These are phyloP conservation scores for Chloroceryle amazona DNA, from an alignment of 2,797 vertebrate genomes.

Conservation along the genomic window DNA sequence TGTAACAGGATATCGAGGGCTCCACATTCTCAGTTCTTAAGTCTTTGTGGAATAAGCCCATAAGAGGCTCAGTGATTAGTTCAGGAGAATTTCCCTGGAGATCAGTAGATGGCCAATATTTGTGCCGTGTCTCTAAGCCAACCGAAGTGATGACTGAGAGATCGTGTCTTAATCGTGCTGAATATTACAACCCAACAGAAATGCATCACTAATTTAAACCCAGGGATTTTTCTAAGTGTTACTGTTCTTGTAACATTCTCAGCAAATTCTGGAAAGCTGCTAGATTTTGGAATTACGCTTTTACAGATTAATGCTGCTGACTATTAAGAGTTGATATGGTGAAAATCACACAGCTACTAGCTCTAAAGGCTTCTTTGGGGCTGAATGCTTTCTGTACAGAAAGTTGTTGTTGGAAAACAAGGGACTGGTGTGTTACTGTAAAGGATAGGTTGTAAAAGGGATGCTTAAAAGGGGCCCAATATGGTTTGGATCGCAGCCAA, in stretches of 20 bases:
- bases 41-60: slow-evolving; percentile 9
- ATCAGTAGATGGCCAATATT: not conserved
- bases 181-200: not conserved
- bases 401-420: slow-evolving; percentile 75
- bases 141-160: not conserved
- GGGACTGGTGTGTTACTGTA: slow-evolving; percentile 75
- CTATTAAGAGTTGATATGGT: slow-evolving; percentile 56
- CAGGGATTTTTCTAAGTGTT: slow-evolving; percentile 36
- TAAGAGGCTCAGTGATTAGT: slow-evolving; percentile 20
- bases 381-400: slow-evolving; percentile 67
- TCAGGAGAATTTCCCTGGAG: slow-evolving; percentile 29
- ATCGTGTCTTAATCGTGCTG: not conserved
- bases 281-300: slow-evolving; percentile 51
- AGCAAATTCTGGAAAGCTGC: slow-evolving; percentile 49
- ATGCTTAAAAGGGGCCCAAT: slow-evolving; percentile 73
- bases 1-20: slow-evolving; percentile 8
- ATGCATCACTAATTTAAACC: not conserved
- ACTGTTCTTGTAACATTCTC: slow-evolving; percentile 16
- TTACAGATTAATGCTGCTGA: slow-evolving; percentile 39
- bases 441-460: slow-evolving; percentile 76
- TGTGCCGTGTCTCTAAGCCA: not conserved
- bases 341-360: slow-evolving; percentile 46
- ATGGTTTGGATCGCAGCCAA: slow-evolving; percentile 73
- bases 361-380: slow-evolving; percentile 59
- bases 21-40: not conserved